These are phyloP conservation scores for Pseudorectes ferrugineus DNA, from an alignment of 2,113 vertebrate species.

Conservation along the genomic window DNA sequence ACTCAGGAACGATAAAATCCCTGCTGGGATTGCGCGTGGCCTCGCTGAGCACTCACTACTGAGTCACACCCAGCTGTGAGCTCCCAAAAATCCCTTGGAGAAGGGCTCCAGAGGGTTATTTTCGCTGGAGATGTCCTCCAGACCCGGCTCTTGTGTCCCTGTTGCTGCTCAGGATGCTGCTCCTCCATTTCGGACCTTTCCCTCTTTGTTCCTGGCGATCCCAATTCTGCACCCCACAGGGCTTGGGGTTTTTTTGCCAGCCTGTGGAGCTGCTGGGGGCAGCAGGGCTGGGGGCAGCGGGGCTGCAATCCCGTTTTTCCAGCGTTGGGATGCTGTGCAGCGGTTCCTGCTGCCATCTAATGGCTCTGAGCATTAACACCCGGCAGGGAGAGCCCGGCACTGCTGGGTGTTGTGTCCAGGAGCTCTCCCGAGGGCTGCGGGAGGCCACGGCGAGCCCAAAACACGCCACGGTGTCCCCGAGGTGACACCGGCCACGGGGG, in stretches of 20 bases:
- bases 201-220: accelerated
- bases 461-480: accelerated
- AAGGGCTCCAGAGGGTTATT: neutral
- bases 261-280: neutral
- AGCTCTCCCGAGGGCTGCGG: neutral
- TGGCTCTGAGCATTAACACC: neutral
- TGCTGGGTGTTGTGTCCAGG: accelerated
- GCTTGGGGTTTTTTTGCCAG: no score
- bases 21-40: accelerated
- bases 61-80: neutral
- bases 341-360: conserved; percentile 62
- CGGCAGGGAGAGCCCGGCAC: neutral
- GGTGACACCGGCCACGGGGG: neutral
- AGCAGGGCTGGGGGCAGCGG: neutral
- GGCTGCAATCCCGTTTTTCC: accelerated
- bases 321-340: accelerated
- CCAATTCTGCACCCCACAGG: neutral
- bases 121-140: accelerated
- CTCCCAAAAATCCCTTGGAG: neutral
- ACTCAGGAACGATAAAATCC: neutral
- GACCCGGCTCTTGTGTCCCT: accelerated
- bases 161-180: neutral
- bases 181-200: accelerated
- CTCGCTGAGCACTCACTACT: accelerated
- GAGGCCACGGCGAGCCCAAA: accelerated